Percentiles rank a stretch among this genome's conserved stretches.
Conservation (phyloP, 2,113 vertebrate species). For the Centropristis striata region DNA sequence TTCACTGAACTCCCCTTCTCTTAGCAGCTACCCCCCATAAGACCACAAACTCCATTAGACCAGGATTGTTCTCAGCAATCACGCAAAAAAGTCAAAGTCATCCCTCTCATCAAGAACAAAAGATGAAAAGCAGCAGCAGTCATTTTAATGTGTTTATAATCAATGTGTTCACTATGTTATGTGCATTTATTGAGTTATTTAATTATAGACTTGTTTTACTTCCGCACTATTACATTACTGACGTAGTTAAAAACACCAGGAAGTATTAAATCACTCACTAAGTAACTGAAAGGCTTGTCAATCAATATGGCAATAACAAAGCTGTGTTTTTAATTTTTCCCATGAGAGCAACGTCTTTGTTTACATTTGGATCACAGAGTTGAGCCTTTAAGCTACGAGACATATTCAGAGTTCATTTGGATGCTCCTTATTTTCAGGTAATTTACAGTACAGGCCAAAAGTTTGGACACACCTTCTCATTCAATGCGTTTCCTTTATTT, state of each 20-base stretch:
- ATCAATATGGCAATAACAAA: background rate
- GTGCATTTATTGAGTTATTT: background rate
- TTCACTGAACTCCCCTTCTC: conserved; percentile 61
- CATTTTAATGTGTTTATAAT: background rate
- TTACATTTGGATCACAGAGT: conserved; percentile 19
- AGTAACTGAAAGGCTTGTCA: background rate
- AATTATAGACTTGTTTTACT: background rate
- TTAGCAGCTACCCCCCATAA: conserved; percentile 14
- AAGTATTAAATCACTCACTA: background rate
- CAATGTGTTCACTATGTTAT: background rate
- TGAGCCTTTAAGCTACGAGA: conserved; percentile 26
- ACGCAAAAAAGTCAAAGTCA: conserved; percentile 50
- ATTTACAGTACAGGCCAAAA: too few relatives aligned
- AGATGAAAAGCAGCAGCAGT: conserved; percentile 8
- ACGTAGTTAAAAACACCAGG: background rate
- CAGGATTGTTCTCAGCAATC: conserved; percentile 51
- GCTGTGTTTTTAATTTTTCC: background rate
- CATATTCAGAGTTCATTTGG: conserved; percentile 35
- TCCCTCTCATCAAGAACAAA: conserved; percentile 27
- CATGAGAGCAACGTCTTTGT: conserved; percentile 9
- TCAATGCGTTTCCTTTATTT: too few relatives aligned
- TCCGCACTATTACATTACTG: background rate
- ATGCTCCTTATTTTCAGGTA: conserved; percentile 12
- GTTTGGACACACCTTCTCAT: too few relatives aligned
- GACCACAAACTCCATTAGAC: conserved; percentile 33